Percentiles rank a stretch among this genome's conserved stretches.
Evolutionary conservation across 2,888 invertebrate genomes (phyloP).

Genomic region (Ptychoptera albimana): DNA sequence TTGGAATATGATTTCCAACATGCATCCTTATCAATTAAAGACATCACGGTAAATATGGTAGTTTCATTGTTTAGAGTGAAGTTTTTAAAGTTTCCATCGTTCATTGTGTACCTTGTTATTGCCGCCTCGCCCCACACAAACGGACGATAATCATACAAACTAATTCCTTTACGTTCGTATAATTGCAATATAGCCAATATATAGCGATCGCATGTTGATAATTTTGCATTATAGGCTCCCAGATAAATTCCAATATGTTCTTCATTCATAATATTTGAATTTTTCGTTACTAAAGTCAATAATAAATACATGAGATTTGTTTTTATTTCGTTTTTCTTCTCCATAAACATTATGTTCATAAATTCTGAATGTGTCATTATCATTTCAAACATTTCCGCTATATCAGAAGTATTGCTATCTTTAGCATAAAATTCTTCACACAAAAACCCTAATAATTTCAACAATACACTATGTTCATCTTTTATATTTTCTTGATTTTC

Average conservation of each 20-base stretch:
- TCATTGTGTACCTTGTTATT: conserved; percentile 56
- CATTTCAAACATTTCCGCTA: conserved; percentile 50
- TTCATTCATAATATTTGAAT: conserved; percentile 42
- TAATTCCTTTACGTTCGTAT: conserved; percentile 51
- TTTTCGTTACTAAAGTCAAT: conserved; percentile 42
- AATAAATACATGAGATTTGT: conserved; percentile 48
- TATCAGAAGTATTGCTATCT: not conserved
- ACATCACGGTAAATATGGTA: conserved; percentile 53
- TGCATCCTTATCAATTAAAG: conserved; percentile 46
- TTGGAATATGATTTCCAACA: conserved; percentile 50
- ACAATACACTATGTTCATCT: no score
- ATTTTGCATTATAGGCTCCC: conserved; percentile 61
- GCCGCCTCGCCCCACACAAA: conserved; percentile 75
- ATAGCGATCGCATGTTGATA: conserved; percentile 50
- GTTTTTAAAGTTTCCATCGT: conserved; percentile 33
- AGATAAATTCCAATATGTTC: conserved; percentile 60
- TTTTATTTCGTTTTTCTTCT: conserved; percentile 31
- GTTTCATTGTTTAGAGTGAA: conserved; percentile 50
- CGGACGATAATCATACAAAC: conserved; percentile 52
- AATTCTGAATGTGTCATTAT: conserved; percentile 63
- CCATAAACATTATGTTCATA: conserved; percentile 46
- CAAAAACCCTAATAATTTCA: no score
- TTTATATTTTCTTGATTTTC: conserved; percentile 13
- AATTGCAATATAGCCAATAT: conserved; percentile 48
- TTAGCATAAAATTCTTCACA: no score